These are phyloP conservation scores for Symphodus melops DNA, from an alignment of 2,113 vertebrate species.

Conservation along the genomic window DNA sequence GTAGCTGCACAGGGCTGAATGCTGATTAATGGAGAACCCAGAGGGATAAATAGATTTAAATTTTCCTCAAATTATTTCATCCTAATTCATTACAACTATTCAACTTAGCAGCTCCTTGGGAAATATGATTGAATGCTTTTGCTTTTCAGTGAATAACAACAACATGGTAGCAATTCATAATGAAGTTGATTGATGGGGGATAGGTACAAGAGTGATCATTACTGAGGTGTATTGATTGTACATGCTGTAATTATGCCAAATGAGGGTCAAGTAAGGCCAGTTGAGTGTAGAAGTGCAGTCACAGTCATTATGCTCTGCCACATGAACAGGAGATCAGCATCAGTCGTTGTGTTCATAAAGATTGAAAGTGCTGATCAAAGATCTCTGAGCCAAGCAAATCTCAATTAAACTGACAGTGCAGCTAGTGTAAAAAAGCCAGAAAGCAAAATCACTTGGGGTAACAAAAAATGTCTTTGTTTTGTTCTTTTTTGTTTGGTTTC, in stretches of 20 bases:
- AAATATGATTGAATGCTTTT: constrained; percentile 36
- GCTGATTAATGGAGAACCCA: constrained; percentile 17
- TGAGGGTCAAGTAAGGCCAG: constrained; percentile 28
- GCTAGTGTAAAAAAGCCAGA: too few relatives aligned
- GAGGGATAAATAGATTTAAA: constrained; percentile 38
- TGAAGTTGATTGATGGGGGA: constrained; percentile 28
- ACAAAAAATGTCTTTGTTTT: too few relatives aligned
- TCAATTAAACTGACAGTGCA: background rate
- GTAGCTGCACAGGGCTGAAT: constrained; percentile 23
- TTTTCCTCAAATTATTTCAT: constrained; percentile 30
- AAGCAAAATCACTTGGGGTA: too few relatives aligned
- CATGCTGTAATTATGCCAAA: constrained; percentile 48
- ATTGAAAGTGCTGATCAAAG: constrained; percentile 5
- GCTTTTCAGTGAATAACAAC: constrained; percentile 23
- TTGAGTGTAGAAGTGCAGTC: constrained; percentile 13
- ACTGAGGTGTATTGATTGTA: constrained; percentile 39
- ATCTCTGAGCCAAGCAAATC: constrained; percentile 6
- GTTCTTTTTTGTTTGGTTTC: too few relatives aligned
- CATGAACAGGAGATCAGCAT: constrained; percentile 13
- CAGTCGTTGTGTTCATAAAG: constrained; percentile 15
- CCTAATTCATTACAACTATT: constrained; percentile 21
- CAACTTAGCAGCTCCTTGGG: constrained; percentile 4
- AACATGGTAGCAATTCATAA: background rate
- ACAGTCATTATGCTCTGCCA: background rate
- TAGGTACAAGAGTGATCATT: constrained; percentile 21